phyloP scores from a whole-genome alignment of 2,797 vertebrate species.

The Pangasius macronema region DNA sequence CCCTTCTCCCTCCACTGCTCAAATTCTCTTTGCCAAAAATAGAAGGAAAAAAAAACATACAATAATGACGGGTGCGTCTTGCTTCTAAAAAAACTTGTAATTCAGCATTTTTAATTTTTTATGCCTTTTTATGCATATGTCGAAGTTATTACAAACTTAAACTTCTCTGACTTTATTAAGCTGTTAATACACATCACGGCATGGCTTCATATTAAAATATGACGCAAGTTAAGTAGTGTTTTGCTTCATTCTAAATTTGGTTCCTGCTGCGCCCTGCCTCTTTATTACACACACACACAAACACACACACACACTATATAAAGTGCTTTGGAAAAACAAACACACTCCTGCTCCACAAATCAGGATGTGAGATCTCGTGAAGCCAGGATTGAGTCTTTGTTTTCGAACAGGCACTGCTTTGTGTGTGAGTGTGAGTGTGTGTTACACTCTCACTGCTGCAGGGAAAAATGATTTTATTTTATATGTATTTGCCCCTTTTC shows the following conservation, averaged over 20 bases:
- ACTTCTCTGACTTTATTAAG: background rate
- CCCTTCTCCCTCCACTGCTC: slow-evolving; percentile 72
- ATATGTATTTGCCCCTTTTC: background rate
- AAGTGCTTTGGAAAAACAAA: slow-evolving; percentile 47
- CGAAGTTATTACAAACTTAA: background rate
- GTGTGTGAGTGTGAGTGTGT: slow-evolving; percentile 22
- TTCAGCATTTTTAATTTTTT: slow-evolving; percentile 43
- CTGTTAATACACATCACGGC: background rate
- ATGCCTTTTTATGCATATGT: background rate
- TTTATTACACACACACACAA: slow-evolving; percentile 26
- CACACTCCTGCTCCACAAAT: slow-evolving; percentile 44
- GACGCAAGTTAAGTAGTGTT: slow-evolving; percentile 23
- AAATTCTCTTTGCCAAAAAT: slow-evolving; percentile 79
- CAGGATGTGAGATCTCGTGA: slow-evolving; percentile 45
- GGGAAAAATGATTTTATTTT: slow-evolving; percentile 24
- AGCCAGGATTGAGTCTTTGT: slow-evolving; percentile 42
- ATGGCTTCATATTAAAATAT: slow-evolving; percentile 2
- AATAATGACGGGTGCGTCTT: background rate
- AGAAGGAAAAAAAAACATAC: slow-evolving; percentile 60
- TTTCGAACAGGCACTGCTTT: slow-evolving; percentile 35
- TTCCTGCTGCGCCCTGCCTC: slow-evolving; percentile 26
- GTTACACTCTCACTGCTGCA: background rate
- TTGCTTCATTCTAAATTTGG: slow-evolving; percentile 33
- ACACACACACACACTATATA: slow-evolving; percentile 29
- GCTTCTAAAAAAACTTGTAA: slow-evolving; percentile 30